Evolutionary conservation across 2,113 vertebrate genomes (phyloP).

Genomic region (Hypanus sabinus): DNA sequence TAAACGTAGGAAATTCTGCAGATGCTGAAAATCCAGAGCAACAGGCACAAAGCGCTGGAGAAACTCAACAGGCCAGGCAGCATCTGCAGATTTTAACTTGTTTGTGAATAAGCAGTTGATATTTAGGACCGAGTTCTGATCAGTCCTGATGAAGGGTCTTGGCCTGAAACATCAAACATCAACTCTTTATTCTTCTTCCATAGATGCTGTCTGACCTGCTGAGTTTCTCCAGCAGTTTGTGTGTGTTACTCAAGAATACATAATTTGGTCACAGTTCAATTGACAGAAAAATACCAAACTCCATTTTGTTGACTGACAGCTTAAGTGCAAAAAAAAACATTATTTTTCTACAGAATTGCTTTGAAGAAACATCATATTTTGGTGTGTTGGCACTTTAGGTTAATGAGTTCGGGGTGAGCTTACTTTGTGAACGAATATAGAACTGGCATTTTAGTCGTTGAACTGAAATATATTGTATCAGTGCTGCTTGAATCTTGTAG

Average conservation of each 20-base stretch:
- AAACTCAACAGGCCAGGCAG: no score
- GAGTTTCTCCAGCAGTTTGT: no score
- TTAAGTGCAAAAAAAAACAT: conserved; percentile 6
- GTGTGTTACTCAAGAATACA: neutral
- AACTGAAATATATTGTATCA: conserved; percentile 23
- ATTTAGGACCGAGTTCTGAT: no score
- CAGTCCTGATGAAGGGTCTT: no score
- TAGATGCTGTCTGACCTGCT: no score
- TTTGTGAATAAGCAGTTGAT: no score
- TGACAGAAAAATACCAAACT: neutral
- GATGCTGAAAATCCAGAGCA: no score
- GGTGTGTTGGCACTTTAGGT: neutral
- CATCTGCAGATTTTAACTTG: no score
- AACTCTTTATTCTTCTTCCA: no score
- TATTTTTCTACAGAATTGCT: conserved; percentile 25
- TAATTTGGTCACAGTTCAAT: conserved; percentile 22
- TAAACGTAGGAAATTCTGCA: no score
- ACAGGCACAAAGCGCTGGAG: no score
- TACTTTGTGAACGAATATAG: neutral
- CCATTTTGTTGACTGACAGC: neutral
- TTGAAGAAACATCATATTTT: conserved; percentile 1
- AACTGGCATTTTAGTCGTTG: neutral
- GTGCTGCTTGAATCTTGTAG: neutral
- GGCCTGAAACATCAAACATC: no score
- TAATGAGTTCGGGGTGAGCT: neutral